These are phyloP conservation scores for Conistra vaccinii DNA, from an alignment of 2,888 invertebrate species.

Conservation along the genomic window DNA sequence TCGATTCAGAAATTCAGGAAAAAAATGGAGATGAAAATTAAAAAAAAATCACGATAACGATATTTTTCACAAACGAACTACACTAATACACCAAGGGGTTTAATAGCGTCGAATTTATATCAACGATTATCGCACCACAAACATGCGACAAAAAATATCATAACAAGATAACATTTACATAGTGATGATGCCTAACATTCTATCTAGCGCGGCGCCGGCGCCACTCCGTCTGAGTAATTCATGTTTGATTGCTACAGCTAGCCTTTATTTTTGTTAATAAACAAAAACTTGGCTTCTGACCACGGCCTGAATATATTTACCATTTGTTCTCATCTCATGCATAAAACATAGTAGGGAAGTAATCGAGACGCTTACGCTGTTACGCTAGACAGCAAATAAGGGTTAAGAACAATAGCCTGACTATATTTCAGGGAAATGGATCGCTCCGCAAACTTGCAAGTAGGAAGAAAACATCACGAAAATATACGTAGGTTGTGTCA, in stretches of 20 bases:
- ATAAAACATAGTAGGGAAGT: slow-evolving; percentile 75
- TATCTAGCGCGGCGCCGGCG: slow-evolving; percentile 57
- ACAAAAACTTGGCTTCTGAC: slow-evolving; percentile 65
- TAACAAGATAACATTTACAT: slow-evolving; percentile 64
- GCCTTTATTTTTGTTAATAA: slow-evolving; percentile 65
- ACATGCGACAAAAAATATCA: slow-evolving; percentile 57
- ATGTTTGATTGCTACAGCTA: slow-evolving; percentile 65
- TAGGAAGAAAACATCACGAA: slow-evolving; percentile 33
- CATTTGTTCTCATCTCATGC: slow-evolving; percentile 76
- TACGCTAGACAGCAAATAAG: slow-evolving; percentile 65
- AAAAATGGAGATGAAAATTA: neutral
- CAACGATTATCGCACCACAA: slow-evolving; percentile 37
- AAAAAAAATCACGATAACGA: neutral
- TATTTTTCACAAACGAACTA: neutral
- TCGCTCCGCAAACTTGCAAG: slow-evolving; percentile 40
- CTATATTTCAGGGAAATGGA: slow-evolving; percentile 60
- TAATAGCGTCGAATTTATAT: slow-evolving; percentile 36
- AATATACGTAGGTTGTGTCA: slow-evolving; percentile 51
- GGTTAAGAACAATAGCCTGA: slow-evolving; percentile 64
- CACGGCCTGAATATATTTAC: slow-evolving; percentile 67
- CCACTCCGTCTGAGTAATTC: slow-evolving; percentile 64
- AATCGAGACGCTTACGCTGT: slow-evolving; percentile 63
- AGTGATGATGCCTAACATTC: slow-evolving; percentile 53
- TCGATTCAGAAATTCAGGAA: neutral
- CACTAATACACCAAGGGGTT: slow-evolving; percentile 4